A percentile compares a stretch with the other conserved stretches of the same genome.
Conservation (phyloP, 2,797 vertebrate genomes). For the Synanceia verrucosa region DNA sequence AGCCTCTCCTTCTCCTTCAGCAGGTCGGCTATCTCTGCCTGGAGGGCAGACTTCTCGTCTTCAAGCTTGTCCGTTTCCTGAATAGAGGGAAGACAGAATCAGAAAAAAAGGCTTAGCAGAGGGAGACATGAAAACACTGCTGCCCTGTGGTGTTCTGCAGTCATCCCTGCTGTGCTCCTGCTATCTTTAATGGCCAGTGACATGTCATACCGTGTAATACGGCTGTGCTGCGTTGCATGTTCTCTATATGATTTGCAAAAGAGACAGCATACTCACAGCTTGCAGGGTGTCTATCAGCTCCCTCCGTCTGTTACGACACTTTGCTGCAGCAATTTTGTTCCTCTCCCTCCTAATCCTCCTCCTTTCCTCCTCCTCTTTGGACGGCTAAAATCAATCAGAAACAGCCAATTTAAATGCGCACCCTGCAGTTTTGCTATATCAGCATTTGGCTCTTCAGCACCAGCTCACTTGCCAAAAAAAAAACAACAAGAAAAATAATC, state of each 20-base stretch:
- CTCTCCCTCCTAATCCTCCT: conserved; percentile 91
- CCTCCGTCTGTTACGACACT: conserved; percentile 92
- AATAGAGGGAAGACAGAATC: conserved; percentile 3
- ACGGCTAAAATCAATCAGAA: conserved; percentile 81
- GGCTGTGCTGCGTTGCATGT: background rate
- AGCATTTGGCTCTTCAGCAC: conserved; percentile 37
- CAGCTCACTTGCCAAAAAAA: conserved; percentile 36
- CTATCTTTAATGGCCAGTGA: conserved; percentile 12
- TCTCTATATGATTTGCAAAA: conserved; percentile 4
- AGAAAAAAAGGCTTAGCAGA: background rate
- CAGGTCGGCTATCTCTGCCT: conserved; percentile 91
- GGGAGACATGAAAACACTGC: background rate
- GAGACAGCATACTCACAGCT: conserved; percentile 85
- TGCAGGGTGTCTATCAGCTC: conserved; percentile 93
- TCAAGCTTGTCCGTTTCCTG: conserved; percentile 95
- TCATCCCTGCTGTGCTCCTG: conserved; percentile 7
- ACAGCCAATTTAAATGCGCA: conserved; percentile 21
- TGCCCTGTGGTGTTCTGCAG: background rate
- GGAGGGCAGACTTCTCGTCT: conserved; percentile 90
- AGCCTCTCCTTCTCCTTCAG: conserved; percentile 96
- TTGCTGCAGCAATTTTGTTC: conserved; percentile 96
- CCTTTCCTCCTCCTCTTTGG: conserved; percentile 94
- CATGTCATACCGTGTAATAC: conserved; percentile 4
- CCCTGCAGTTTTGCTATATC: conserved; percentile 44
- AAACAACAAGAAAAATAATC: background rate